Percentiles rank a stretch among this genome's conserved stretches.
Evolutionary conservation across 2,888 invertebrate genomes (phyloP).

Genomic region (Amaurobius ferox): DNA sequence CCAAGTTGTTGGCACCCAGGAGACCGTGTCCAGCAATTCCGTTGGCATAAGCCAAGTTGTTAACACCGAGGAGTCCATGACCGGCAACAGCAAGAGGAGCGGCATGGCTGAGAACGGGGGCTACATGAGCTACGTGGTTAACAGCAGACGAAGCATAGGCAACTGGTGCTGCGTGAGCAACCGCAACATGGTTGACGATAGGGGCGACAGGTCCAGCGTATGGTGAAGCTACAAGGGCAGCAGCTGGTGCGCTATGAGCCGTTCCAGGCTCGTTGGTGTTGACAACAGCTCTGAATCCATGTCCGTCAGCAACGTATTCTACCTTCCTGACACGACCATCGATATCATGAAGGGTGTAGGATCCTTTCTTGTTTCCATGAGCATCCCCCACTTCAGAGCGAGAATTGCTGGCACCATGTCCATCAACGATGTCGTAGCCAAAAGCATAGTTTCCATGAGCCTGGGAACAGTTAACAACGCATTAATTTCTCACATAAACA

Average conservation of each 20-base stretch:
- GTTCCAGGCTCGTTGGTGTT: too few species aligned
- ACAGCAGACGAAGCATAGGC: not conserved
- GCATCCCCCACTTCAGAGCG: too few species aligned
- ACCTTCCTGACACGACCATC: too few species aligned
- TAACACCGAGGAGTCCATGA: not conserved
- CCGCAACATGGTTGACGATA: not conserved
- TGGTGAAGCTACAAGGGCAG: not conserved
- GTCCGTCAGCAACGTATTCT: not conserved
- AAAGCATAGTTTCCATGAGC: conserved; percentile 1
- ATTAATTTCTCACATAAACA: too few species aligned
- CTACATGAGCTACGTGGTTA: not conserved
- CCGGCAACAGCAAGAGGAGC: not conserved
- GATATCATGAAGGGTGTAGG: too few species aligned
- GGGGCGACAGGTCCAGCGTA: not conserved
- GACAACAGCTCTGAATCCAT: too few species aligned
- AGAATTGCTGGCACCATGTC: not conserved
- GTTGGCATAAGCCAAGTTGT: not conserved
- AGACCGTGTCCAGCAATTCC: not conserved
- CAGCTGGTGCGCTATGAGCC: not conserved
- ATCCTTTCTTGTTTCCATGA: too few species aligned
- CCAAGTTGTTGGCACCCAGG: not conserved
- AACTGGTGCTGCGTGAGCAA: not conserved
- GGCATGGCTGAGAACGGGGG: not conserved
- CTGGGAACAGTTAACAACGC: too few species aligned
- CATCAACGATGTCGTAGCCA: not conserved